Evolutionary conservation across 2,888 invertebrate genomes (phyloP), one percentile per base, ranked within the genome.

Genomic region (Orthonychiurus folsomi): DNA sequence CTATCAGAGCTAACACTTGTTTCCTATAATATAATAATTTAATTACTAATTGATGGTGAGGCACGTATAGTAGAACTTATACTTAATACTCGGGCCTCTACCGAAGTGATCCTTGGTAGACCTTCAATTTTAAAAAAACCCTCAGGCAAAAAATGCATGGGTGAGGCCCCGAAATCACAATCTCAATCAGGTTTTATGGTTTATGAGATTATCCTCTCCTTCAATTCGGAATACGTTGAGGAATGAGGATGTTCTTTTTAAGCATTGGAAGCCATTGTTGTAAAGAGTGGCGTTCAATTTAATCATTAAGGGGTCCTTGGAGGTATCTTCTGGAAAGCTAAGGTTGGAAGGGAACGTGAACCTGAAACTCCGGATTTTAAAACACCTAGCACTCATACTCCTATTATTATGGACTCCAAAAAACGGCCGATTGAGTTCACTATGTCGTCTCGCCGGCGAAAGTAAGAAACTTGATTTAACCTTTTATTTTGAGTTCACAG

Each of bases 381-480:
- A n/a, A 69, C 67, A 25, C 67, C 69, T 20, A 59, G 62, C 15
- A 59, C 60, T 15, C 65, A 68, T 27, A 69, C 70, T 18, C 70
- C 70, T 1, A 53, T 70, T 9, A 63, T 70, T 5, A 70, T 67
- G 59, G 65, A 61, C n/a, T 26, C 58, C 20, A 69, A 65, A 47
- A 59, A 63, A 54, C 27, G 58, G 12, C 48, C 50, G 53, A 58
- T 55, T 26, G 61, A 37, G 5, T 15, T 9, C 15, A 15, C 37
- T 37, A 9, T 37, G 15, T 37, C 37, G 5, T 37, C 37, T 37
- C 37, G 37, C 15, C n/a, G n/a, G n/a, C 37, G 37, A 37, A 37
- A 37, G 37, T 37, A 37, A 37, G 37, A 37, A 5, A 37, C 37
- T 37, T 37, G 37, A 37, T 37, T 9, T 5, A 37, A 15, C 15